phyloP scores from a whole-genome alignment of 2,888 invertebrate genomes.

The Coleophora flavipennella region DNA sequence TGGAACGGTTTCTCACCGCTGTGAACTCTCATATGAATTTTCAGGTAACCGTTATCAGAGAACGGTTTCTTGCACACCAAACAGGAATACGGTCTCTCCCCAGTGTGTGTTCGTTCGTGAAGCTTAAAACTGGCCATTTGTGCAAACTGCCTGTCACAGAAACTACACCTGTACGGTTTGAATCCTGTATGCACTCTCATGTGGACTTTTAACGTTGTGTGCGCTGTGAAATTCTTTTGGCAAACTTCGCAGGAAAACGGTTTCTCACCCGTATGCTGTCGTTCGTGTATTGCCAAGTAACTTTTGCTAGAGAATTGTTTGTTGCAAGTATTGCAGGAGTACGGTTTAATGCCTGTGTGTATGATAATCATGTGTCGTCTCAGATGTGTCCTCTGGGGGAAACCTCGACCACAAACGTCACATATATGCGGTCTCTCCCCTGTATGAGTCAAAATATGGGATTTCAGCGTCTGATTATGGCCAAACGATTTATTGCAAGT shows the following conservation, averaged over 20 bases:
- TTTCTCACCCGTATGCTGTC: slow-evolving; percentile 50
- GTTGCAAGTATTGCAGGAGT: slow-evolving; percentile 43
- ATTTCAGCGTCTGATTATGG: slow-evolving; percentile 55
- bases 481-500: slow-evolving; percentile 46
- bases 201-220: slow-evolving; percentile 57
- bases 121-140: slow-evolving; percentile 59
- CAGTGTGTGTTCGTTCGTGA: slow-evolving; percentile 54
- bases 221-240: slow-evolving; percentile 53
- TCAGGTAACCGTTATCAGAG: slow-evolving; percentile 57
- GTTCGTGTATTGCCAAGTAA: slow-evolving; percentile 50
- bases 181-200: slow-evolving; percentile 55
- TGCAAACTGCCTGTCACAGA: slow-evolving; percentile 50
- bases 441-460: slow-evolving; percentile 53
- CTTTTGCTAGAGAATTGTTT: slow-evolving; percentile 60
- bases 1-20: slow-evolving; percentile 50
- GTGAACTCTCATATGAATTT: slow-evolving; percentile 57
- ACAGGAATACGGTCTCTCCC: slow-evolving; percentile 47
- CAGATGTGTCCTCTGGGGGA: slow-evolving; percentile 52
- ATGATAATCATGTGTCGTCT: slow-evolving; percentile 56
- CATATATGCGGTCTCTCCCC: slow-evolving; percentile 55
- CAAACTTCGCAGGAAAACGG: slow-evolving; percentile 55
- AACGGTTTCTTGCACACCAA: slow-evolving; percentile 55
- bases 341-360: slow-evolving; percentile 48
- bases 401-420: slow-evolving; percentile 50
- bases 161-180: slow-evolving; percentile 51